Conservation (phyloP, 1,140 invertebrate species). For the Aphidius gifuensis region DNA sequence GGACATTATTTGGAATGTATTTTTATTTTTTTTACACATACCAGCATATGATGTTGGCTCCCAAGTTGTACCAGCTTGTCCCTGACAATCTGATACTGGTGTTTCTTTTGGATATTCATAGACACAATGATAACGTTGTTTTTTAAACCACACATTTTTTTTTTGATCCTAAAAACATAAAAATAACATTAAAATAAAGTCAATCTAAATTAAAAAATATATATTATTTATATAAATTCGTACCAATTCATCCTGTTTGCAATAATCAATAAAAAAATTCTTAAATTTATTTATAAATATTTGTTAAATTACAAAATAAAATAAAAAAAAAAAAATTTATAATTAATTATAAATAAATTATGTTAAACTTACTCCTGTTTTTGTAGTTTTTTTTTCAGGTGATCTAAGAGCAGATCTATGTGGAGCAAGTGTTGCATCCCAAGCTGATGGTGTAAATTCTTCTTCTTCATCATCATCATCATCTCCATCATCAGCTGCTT, state of each 20-base stretch:
- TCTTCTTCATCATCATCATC: conserved; percentile 48
- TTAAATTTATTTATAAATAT: conserved; percentile 15
- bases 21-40: conserved; percentile 9
- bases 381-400: conserved; percentile 51
- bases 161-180: conserved; percentile 52
- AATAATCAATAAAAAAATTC: conserved; percentile 29
- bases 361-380: conserved; percentile 44
- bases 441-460: conserved; percentile 60
- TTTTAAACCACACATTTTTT: conserved; percentile 74
- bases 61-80: conserved; percentile 40
- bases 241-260: conserved; percentile 52
- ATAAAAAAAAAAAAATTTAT: conserved; percentile 12
- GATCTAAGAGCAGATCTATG: conserved; percentile 57
- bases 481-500: conserved; percentile 29
- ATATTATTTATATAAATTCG: conserved; percentile 31
- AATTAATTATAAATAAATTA: not conserved
- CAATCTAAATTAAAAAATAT: not conserved
- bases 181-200: not conserved
- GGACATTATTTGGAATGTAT: not conserved
- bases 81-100: conserved; percentile 35
- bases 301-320: conserved; percentile 1
- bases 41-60: conserved; percentile 48
- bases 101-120: conserved; percentile 77
- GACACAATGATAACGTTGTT: conserved; percentile 76
- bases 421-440: conserved; percentile 59